Percentiles rank a stretch among this genome's conserved stretches.
Evolutionary conservation across 2,888 invertebrate species (phyloP).

Genomic region (Parelbella ahira): DNA sequence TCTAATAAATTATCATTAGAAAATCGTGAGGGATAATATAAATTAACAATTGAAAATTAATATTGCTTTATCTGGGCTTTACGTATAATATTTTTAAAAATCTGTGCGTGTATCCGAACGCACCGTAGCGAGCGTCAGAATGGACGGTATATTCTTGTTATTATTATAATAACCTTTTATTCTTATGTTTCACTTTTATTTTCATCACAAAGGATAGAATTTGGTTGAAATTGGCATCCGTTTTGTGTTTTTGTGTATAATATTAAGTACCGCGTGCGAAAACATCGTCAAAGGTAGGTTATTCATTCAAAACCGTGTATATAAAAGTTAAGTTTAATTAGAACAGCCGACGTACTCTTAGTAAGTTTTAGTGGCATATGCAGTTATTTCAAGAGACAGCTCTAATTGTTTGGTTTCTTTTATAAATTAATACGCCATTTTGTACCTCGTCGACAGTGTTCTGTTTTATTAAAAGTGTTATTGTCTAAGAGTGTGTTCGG

Average conservation of each 20-base stretch:
- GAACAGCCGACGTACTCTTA: constrained; percentile 54
- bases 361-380: constrained; percentile 62
- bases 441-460: constrained; percentile 33
- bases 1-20: too few relatives aligned
- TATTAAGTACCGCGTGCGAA: constrained; percentile 33
- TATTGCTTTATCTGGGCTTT: too few relatives aligned
- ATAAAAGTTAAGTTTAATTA: constrained; percentile 55
- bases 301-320: constrained; percentile 57
- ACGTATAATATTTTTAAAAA: too few relatives aligned
- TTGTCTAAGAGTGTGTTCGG: neutral
- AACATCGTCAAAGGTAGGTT: constrained; percentile 50
- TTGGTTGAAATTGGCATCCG: constrained; percentile 33
- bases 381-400: constrained; percentile 68
- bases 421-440: constrained; percentile 66
- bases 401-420: constrained; percentile 61
- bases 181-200: constrained; percentile 61
- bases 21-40: too few relatives aligned
- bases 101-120: constrained; percentile 1
- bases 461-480: neutral
- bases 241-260: constrained; percentile 39
- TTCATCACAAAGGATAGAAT: constrained; percentile 49
- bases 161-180: constrained; percentile 74
- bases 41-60: too few relatives aligned
- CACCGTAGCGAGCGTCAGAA: constrained; percentile 9
- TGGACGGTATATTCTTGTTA: constrained; percentile 47